phyloP scores from a whole-genome alignment of 2,113 vertebrate genomes.

The Triplophysa dalaica region DNA sequence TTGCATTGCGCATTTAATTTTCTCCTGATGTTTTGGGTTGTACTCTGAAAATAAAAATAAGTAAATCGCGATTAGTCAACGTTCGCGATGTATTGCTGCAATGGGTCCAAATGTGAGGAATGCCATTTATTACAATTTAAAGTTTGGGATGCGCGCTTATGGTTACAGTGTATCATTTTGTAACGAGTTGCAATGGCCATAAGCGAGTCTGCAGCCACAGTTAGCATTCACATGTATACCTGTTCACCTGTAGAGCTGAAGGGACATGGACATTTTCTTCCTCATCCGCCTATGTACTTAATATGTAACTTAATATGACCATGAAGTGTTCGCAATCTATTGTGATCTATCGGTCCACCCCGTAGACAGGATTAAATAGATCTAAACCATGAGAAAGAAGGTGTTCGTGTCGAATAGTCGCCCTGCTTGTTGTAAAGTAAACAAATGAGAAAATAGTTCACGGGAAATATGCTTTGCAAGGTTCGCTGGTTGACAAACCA shows the following conservation, averaged over 20 bases:
- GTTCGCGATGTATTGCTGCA: neutral
- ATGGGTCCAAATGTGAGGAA: neutral
- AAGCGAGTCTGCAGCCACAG: neutral
- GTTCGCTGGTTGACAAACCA: neutral
- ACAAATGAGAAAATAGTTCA: neutral
- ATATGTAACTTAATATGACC: neutral
- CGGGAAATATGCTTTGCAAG: neutral
- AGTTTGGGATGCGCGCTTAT: neutral
- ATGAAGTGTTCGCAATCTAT: neutral
- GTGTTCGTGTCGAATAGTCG: neutral
- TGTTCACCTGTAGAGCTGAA: constrained; percentile 19
- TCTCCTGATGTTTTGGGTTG: neutral
- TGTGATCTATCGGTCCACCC: neutral
- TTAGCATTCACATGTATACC: neutral
- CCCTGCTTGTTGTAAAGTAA: neutral
- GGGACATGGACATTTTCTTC: neutral
- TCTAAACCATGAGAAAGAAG: neutral
- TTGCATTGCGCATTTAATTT: neutral
- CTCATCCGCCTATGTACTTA: neutral
- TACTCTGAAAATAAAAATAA: neutral
- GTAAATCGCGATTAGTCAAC: neutral
- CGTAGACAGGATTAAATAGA: neutral
- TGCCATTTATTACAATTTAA: neutral
- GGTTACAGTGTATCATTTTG: neutral
- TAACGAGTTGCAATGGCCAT: neutral